These are phyloP conservation scores for Sylvia borin DNA, from an alignment of 2,797 vertebrate species.

Conservation along the genomic window DNA sequence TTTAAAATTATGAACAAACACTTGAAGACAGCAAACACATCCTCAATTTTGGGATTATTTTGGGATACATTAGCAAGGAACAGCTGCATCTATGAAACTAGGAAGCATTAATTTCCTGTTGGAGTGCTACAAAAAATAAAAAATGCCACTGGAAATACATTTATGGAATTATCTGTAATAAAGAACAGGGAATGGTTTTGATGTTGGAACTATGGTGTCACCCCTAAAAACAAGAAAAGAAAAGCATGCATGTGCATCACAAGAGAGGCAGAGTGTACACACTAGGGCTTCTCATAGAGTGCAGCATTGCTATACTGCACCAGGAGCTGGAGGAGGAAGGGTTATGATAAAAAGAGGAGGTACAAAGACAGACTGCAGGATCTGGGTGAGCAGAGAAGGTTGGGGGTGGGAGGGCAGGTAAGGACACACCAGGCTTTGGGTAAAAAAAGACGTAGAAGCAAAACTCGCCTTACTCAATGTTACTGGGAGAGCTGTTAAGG, in stretches of 20 bases:
- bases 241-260: accelerated
- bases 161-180: background rate
- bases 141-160: background rate
- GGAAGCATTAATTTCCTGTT: background rate
- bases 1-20: background rate
- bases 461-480: accelerated
- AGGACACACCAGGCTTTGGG: background rate
- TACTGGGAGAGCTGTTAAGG: background rate
- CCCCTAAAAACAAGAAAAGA: background rate
- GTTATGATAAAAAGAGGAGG: background rate
- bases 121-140: background rate
- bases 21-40: background rate
- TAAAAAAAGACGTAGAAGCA: background rate
- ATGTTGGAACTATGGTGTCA: background rate
- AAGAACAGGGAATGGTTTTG: background rate
- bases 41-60: background rate
- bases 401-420: background rate
- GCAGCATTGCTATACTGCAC: background rate
- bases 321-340: background rate
- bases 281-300: background rate
- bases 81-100: background rate
- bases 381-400: background rate
- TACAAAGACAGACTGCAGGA: background rate
- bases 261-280: background rate
- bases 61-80: background rate